phyloP scores from a whole-genome alignment of 2,797 vertebrate genomes.

The Bucorvus abyssinicus region DNA sequence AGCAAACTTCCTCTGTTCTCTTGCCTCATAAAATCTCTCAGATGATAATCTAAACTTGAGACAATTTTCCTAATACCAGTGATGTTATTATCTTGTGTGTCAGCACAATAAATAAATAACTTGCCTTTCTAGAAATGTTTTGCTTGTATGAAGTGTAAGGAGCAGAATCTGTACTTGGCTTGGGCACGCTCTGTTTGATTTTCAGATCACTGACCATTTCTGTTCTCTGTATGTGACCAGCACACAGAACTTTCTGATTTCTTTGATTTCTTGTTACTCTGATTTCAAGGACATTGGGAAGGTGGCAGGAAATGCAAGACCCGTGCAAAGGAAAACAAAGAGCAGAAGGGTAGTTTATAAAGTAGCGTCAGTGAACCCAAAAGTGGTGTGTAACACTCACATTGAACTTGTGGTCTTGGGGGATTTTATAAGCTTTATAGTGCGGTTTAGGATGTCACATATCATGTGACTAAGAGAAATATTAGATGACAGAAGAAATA shows the following conservation, averaged over 20 bases:
- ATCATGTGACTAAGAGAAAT: neutral
- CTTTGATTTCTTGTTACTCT: neutral
- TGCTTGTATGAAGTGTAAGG: neutral
- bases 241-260: neutral
- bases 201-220: neutral
- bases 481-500: neutral
- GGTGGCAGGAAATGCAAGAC: neutral
- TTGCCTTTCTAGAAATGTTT: neutral
- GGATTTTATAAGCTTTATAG: neutral
- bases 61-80: neutral
- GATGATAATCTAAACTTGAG: neutral
- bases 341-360: neutral
- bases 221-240: neutral
- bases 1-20: neutral
- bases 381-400: neutral
- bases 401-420: neutral
- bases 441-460: neutral
- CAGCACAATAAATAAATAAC: neutral
- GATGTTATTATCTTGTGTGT: neutral
- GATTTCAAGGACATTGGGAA: neutral
- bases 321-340: neutral
- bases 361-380: neutral
- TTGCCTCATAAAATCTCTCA: neutral
- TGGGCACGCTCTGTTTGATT: neutral
- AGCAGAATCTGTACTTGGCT: neutral